A percentile compares a stretch with the other conserved stretches of the same genome.
Evolutionary conservation across 2,113 vertebrate species (phyloP).

Genomic region (Gila orcuttii): DNA sequence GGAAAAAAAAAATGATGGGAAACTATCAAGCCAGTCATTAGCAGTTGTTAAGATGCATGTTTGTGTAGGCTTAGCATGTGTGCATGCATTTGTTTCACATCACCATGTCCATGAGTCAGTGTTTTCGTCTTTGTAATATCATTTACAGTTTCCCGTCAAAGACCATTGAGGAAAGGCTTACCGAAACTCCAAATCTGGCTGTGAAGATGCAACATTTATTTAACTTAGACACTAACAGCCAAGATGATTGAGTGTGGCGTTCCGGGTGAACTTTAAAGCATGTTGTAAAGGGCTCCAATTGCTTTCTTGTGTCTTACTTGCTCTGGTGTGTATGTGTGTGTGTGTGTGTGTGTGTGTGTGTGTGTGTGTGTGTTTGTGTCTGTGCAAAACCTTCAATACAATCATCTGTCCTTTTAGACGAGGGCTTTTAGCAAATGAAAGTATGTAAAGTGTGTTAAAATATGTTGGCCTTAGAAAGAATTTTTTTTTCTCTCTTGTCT

Average conservation of each 20-base stretch:
- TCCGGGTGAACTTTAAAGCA: conserved; percentile 21
- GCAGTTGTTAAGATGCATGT: background rate
- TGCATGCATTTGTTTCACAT: conserved; percentile 9
- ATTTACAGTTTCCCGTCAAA: conserved; percentile 15
- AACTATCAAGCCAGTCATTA: background rate
- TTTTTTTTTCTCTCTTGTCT: background rate
- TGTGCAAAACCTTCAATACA: background rate
- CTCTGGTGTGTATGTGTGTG: no score
- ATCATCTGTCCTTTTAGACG: background rate
- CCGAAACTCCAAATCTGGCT: conserved; percentile 13
- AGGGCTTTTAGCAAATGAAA: conserved; percentile 18
- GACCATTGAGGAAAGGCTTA: conserved; percentile 1
- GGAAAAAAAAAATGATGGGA: background rate
- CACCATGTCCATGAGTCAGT: conserved; percentile 29
- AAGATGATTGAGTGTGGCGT: conserved; percentile 22
- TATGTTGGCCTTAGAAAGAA: background rate
- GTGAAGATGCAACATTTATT: conserved; percentile 5
- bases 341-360: background rate
- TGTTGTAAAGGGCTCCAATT: background rate
- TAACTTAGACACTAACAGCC: conserved; percentile 22
- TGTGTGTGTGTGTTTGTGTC: background rate
- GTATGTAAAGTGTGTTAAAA: background rate
- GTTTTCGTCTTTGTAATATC: conserved; percentile 8
- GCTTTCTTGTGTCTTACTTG: background rate
- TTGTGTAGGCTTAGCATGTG: conserved; percentile 9